phyloP scores from a whole-genome alignment of 2,888 invertebrate species.

The Drosophila cognata region DNA sequence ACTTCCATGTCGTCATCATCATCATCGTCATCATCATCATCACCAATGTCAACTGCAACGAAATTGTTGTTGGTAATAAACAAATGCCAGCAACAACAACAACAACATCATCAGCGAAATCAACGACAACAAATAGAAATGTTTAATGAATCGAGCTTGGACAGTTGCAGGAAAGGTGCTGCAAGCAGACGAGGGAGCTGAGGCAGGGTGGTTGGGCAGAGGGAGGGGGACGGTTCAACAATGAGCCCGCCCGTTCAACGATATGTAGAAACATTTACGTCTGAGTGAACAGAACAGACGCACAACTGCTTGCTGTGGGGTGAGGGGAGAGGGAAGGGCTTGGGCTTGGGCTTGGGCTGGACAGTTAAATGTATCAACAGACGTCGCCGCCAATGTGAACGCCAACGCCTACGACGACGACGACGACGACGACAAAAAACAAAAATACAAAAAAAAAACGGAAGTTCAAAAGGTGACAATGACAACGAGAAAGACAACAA shows the following conservation, averaged over 20 bases:
- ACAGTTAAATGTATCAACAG: conserved; percentile 56
- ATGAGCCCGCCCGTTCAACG: conserved; percentile 52
- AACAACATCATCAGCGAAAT: conserved; percentile 24
- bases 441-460: conserved; percentile 51
- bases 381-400: conserved; percentile 45
- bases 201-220: background rate
- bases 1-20: conserved; percentile 13
- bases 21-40: conserved; percentile 35
- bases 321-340: background rate
- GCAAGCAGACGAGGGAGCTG: background rate
- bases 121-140: conserved; percentile 68
- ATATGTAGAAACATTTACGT: conserved; percentile 71
- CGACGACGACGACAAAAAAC: conserved; percentile 10
- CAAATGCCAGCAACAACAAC: conserved; percentile 53
- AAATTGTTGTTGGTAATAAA: conserved; percentile 69
- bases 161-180: conserved; percentile 14
- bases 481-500: conserved; percentile 30
- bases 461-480: conserved; percentile 80
- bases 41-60: conserved; percentile 76
- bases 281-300: conserved; percentile 61
- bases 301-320: background rate
- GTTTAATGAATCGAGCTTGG: conserved; percentile 70
- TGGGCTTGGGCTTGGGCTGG: conserved; percentile 24
- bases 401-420: conserved; percentile 8
- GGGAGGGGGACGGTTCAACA: conserved; percentile 27